Evolutionary conservation across 2,113 vertebrate species (phyloP).

Genomic region (Pterocles burchelli): DNA sequence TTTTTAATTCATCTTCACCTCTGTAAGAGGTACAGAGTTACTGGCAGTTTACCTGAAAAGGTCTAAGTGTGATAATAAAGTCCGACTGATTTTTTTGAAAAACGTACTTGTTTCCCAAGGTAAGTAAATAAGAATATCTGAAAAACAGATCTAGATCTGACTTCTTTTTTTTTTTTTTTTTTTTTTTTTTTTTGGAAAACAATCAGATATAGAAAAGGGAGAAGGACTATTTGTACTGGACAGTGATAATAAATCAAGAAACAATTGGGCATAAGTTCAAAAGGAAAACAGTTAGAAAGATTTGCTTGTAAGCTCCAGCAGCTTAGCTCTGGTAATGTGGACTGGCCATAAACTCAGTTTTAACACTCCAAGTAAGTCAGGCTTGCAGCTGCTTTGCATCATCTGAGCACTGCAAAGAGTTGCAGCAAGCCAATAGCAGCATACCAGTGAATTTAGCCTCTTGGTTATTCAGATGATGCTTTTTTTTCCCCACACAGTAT

Average conservation of each 20-base stretch:
- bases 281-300: neutral
- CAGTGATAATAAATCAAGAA: neutral
- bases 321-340: neutral
- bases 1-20: neutral
- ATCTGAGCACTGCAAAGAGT: rapidly evolving
- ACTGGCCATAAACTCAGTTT: neutral
- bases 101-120: neutral
- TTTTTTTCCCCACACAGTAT: neutral
- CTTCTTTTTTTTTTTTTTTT: too few relatives aligned
- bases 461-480: neutral
- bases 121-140: neutral
- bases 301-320: neutral
- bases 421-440: neutral
- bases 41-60: neutral
- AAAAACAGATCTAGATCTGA: neutral
- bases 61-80: neutral
- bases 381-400: neutral
- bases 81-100: neutral
- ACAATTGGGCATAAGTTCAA: neutral
- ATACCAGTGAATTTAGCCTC: neutral
- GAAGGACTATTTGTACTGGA: neutral
- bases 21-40: neutral
- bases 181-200: neutral
- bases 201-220: neutral
- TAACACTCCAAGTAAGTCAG: neutral